Conservation (phyloP, 1,140 invertebrate genomes). For the Drosophila ambigua region DNA sequence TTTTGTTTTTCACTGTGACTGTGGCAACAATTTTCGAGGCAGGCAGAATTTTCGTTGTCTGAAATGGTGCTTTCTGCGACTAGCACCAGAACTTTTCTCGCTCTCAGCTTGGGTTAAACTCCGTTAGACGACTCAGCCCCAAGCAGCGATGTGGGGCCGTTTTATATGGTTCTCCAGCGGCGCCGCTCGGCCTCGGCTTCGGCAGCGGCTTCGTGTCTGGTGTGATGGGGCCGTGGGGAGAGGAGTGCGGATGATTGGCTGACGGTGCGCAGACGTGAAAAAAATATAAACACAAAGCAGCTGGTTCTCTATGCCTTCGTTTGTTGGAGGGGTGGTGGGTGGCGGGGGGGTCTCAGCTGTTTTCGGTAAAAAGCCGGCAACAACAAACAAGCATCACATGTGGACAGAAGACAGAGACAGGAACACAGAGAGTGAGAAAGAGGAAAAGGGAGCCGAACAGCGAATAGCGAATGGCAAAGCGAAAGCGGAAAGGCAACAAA, state of each 20-base stretch:
- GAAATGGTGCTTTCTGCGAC: constrained; percentile 20
- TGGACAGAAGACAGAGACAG: constrained; percentile 5
- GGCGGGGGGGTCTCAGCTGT: constrained; percentile 57
- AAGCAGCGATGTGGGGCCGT: constrained; percentile 52
- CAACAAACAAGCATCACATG: constrained; percentile 65
- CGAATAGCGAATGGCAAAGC: constrained; percentile 42
- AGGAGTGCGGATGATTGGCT: no score
- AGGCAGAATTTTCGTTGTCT: constrained; percentile 16
- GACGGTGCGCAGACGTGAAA: constrained; percentile 54
- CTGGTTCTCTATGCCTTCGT: constrained; percentile 24
- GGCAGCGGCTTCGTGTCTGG: background rate
- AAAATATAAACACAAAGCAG: constrained; percentile 81
- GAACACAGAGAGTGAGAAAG: background rate
- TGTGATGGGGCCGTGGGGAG: no score
- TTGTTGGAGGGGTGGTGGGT: background rate
- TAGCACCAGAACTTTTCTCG: constrained; percentile 58
- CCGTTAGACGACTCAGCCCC: constrained; percentile 76
- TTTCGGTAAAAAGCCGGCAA: constrained; percentile 72
- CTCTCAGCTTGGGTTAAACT: constrained; percentile 64
- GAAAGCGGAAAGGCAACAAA: constrained; percentile 45
- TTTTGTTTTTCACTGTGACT: constrained; percentile 53
- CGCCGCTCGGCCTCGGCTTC: constrained; percentile 63
- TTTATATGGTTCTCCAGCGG: constrained; percentile 61
- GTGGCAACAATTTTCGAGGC: constrained; percentile 21
- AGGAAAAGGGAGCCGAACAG: constrained; percentile 26